A percentile compares a stretch with the other conserved stretches of the same genome.
phyloP scores from a whole-genome alignment of 2,888 invertebrate species.

The Erynnis tages region DNA sequence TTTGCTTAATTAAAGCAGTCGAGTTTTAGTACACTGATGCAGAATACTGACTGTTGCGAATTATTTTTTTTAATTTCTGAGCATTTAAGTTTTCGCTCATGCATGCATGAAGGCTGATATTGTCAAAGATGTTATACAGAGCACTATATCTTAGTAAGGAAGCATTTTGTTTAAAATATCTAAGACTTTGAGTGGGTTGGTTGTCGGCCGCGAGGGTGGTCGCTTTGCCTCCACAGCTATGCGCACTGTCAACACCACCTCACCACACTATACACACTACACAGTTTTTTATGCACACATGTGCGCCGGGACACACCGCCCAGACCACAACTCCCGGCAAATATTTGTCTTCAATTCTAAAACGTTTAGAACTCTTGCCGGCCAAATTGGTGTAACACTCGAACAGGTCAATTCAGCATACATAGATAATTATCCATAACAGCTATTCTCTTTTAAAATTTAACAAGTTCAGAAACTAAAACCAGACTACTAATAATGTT shows the following conservation, averaged over 20 bases:
- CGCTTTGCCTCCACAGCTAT: conserved; percentile 62
- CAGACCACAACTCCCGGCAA: conserved; percentile 66
- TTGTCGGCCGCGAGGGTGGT: conserved; percentile 55
- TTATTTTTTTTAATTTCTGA: no score
- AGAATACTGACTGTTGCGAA: no score
- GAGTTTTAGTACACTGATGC: no score
- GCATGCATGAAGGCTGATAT: no score
- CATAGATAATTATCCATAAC: background rate
- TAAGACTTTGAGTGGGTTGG: background rate
- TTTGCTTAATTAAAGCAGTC: no score
- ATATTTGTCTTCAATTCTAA: conserved; percentile 77
- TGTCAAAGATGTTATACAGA: no score
- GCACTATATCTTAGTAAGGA: no score
- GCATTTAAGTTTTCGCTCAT: no score
- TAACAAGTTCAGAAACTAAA: no score
- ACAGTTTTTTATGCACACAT: conserved; percentile 71
- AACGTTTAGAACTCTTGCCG: conserved; percentile 68
- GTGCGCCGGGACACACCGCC: conserved; percentile 64
- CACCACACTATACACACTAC: conserved; percentile 61
- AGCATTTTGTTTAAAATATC: background rate
- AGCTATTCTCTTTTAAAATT: no score
- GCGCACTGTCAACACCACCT: conserved; percentile 75
- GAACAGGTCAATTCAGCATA: conserved; percentile 45
- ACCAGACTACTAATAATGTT: no score
- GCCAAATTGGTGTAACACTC: conserved; percentile 57